A percentile compares a stretch with the other conserved stretches of the same genome.
phyloP scores from a whole-genome alignment of 2,113 vertebrate genomes.

The Nannospalax galili region DNA sequence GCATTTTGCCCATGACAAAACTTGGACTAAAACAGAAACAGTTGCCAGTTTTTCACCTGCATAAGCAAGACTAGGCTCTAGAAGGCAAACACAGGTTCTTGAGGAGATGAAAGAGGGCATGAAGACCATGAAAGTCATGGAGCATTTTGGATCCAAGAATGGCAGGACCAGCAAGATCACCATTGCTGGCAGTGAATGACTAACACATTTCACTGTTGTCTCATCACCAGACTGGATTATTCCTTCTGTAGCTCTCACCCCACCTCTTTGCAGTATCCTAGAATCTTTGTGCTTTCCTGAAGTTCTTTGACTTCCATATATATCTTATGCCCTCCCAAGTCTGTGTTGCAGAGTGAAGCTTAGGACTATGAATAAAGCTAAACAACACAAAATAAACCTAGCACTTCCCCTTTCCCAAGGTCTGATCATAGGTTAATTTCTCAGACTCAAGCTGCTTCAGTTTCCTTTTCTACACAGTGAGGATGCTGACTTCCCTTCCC shows the following conservation, averaged over 20 bases:
- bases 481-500: background rate
- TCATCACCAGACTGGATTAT: constrained; percentile 50
- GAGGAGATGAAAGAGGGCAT: constrained; percentile 88
- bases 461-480: background rate
- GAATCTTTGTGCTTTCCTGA: background rate
- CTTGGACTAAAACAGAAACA: constrained; percentile 93
- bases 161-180: constrained; percentile 88
- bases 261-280: background rate
- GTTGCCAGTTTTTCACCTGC: constrained; percentile 95
- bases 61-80: constrained; percentile 90
- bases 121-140: constrained; percentile 86
- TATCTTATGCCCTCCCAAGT: background rate
- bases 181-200: constrained; percentile 90
- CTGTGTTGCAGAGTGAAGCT: background rate
- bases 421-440: background rate
- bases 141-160: constrained; percentile 83
- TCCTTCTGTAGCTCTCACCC: constrained; percentile 48
- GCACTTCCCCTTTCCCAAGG: background rate
- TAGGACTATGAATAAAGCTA: background rate
- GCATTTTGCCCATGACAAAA: constrained; percentile 94
- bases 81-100: constrained; percentile 95
- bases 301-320: background rate
- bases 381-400: background rate
- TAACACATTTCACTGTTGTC: constrained; percentile 81
- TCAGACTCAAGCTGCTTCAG: background rate